Base-by-base conservation (phyloP, 2,113 vertebrate species). In the Vidua chalybeata region DNA sequence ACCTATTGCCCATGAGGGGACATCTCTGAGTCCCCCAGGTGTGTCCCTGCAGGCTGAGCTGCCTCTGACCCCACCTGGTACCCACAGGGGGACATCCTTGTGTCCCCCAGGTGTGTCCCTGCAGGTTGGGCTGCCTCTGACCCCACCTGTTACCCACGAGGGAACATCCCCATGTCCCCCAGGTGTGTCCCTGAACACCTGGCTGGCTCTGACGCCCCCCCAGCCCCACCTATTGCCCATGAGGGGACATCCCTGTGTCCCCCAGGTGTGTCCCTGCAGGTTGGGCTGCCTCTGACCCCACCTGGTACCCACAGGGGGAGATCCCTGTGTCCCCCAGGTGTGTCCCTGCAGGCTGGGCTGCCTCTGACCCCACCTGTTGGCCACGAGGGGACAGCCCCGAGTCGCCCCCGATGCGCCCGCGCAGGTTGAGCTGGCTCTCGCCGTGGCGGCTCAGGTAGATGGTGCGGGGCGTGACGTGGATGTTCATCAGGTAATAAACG, bases 401-500 rank as follows among this genome's bases (percentile, higher is more conserved):
- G 85, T 99, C 84, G 97, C 3, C 99, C 4, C 99, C 98, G 9
- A 99, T 99, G 21, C 98, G 97, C 0, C 99, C 99, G 46, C 80
- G 81, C 8, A 99, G 97, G 97, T 99, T 99, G 93, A 99, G 98
- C 28, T 98, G 98, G 49, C 99, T 99, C 97, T 99, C 99, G 7
- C 99, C 99, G 8, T 99, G 99, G 30, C 99, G 98, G 90, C 98
- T 98, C 79, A 99, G 97, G 97, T 99, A 99, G 97, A 99, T 99
- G 96, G 98, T 98, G 6, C 99, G 97, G 0, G 98, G 98, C 0
- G 98, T 98, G 77, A 99, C 98, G 19, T 99, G 99, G 94, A 99
- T 99, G 96, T 99, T 99, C 99, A 99, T 99, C 93, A 99, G 98
- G 96, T 99, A 99, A 77, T 99, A 99, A 2, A 99, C 99, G 1